Percentiles rank a stretch among this genome's conserved stretches.
Evolutionary conservation across 2,888 invertebrate species (phyloP).

Genomic region (Tetrapedia diversipes): DNA sequence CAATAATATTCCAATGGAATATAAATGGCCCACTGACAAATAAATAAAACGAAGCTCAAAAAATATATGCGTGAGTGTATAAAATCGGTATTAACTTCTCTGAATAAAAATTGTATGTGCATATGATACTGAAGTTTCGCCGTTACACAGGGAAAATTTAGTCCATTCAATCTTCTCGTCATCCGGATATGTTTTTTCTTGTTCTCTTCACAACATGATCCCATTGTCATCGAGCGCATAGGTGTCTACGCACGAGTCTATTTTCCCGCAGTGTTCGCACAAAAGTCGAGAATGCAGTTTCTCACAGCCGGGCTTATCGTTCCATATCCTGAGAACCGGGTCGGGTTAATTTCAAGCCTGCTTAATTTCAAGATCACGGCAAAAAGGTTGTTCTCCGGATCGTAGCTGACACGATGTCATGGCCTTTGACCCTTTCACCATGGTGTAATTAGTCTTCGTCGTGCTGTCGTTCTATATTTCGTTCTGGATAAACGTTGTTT

Average conservation of each 20-base stretch:
- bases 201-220: constrained; percentile 1
- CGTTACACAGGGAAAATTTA: too few relatives aligned
- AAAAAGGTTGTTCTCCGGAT: constrained; percentile 62
- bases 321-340: constrained; percentile 69
- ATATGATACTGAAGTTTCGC: too few relatives aligned
- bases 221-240: constrained; percentile 51
- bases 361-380: constrained; percentile 76
- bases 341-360: too few relatives aligned
- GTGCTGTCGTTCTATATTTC: too few relatives aligned
- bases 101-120: too few relatives aligned
- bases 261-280: constrained; percentile 62
- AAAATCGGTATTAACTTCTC: too few relatives aligned
- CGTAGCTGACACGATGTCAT: constrained; percentile 35
- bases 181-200: background rate
- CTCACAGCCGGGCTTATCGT: constrained; percentile 52
- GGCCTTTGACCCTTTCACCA: constrained; percentile 30
- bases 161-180: background rate
- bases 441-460: too few relatives aligned
- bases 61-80: too few relatives aligned
- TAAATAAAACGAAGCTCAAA: background rate
- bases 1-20: too few relatives aligned
- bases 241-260: background rate
- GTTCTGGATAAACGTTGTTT: too few relatives aligned
- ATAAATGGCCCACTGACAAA: background rate
- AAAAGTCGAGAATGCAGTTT: constrained; percentile 59